These are phyloP conservation scores for Germaria angustata DNA, from an alignment of 2,888 invertebrate species.

Conservation along the genomic window DNA sequence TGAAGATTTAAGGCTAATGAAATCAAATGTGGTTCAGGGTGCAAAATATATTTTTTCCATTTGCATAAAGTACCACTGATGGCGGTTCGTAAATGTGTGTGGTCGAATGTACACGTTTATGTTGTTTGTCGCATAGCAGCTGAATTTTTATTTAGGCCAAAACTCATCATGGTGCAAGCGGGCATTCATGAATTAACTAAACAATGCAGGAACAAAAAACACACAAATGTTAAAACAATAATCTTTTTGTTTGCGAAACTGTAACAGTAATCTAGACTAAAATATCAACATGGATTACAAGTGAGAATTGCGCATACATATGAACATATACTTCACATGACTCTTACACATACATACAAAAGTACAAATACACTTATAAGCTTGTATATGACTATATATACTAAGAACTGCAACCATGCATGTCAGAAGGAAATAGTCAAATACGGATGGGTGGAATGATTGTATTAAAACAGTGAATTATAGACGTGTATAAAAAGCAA, in stretches of 20 bases:
- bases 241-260: constrained; percentile 54
- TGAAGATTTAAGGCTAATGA: constrained; percentile 49
- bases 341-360: too few relatives aligned
- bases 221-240: constrained; percentile 52
- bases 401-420: background rate
- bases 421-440: constrained; percentile 18
- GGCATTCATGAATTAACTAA: constrained; percentile 55
- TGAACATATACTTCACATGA: too few relatives aligned
- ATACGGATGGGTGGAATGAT: constrained; percentile 24
- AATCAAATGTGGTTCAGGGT: constrained; percentile 50
- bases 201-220: constrained; percentile 21
- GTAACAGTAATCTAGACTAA: constrained; percentile 55
- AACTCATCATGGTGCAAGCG: constrained; percentile 55
- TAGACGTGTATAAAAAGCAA: background rate
- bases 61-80: background rate
- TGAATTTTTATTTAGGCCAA: constrained; percentile 47
- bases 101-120: background rate
- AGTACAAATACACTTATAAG: too few relatives aligned
- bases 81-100: background rate
- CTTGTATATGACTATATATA: too few relatives aligned
- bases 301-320: background rate
- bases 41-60: background rate
- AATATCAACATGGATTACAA: constrained; percentile 29
- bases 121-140: constrained; percentile 59
- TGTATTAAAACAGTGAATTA: background rate